Evolutionary conservation across 2,113 vertebrate genomes (phyloP).

Genomic region (Fregetta grallaria): DNA sequence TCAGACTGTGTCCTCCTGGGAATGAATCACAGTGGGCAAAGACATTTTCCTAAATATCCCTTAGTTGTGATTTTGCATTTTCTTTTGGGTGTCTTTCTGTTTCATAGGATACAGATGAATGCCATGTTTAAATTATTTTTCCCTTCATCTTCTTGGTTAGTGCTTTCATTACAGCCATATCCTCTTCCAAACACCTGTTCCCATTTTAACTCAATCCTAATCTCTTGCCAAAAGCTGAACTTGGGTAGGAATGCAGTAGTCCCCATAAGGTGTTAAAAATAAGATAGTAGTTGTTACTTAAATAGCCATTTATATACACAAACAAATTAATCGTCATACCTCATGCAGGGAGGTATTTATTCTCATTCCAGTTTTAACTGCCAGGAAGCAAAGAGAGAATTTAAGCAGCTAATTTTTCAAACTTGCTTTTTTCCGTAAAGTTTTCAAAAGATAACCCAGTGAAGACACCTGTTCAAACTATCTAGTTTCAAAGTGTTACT

Average conservation of each 20-base stretch:
- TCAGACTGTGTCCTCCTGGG: not conserved
- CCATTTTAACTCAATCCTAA: constrained; percentile 6
- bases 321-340: constrained; percentile 47
- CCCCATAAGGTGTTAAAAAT: constrained; percentile 45
- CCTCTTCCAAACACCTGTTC: constrained; percentile 39
- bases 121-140: not conserved
- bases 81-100: not conserved
- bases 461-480: not conserved
- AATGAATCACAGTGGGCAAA: not conserved
- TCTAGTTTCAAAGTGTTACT: not conserved
- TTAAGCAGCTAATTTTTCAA: constrained; percentile 32
- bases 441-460: not conserved
- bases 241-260: not conserved
- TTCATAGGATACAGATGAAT: not conserved
- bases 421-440: not conserved
- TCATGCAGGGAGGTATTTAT: constrained; percentile 53
- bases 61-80: not conserved
- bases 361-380: constrained; percentile 48
- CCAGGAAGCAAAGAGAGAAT: constrained; percentile 47
- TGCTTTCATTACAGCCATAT: not conserved
- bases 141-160: not conserved
- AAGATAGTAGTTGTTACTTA: constrained; percentile 48
- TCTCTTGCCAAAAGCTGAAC: constrained; percentile 45
- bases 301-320: constrained; percentile 46
- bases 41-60: not conserved